Evolutionary conservation across 2,113 vertebrate genomes (phyloP).

Genomic region (Oplegnathus fasciatus): DNA sequence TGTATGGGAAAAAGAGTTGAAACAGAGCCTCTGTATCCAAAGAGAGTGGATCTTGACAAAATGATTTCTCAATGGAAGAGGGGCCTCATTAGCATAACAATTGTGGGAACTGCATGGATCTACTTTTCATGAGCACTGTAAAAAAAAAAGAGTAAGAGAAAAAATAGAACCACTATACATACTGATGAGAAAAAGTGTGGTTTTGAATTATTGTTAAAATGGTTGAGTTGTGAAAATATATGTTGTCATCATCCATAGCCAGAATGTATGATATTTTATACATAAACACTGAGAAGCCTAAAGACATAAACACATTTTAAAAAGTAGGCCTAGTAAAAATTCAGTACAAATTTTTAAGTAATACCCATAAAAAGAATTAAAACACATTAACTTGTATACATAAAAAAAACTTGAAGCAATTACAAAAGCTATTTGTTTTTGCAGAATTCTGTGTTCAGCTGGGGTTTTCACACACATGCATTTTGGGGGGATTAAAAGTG

Average conservation of each 20-base stretch:
- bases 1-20: slow-evolving; percentile 82
- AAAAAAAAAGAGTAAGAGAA: slow-evolving; percentile 21
- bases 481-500: not conserved
- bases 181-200: slow-evolving; percentile 12
- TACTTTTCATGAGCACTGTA: slow-evolving; percentile 81
- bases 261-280: not conserved
- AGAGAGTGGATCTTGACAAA: slow-evolving; percentile 84
- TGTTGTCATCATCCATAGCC: not conserved
- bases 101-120: slow-evolving; percentile 85
- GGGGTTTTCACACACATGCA: not conserved
- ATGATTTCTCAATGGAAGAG: slow-evolving; percentile 87
- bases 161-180: slow-evolving; percentile 47
- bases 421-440: not conserved
- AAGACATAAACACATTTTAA: not conserved
- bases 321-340: not conserved
- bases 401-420: not conserved
- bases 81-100: slow-evolving; percentile 87
- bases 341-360: not conserved
- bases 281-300: not conserved
- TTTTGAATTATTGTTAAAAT: slow-evolving; percentile 33
- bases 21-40: slow-evolving; percentile 76
- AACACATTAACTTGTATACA: not conserved
- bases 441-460: not conserved
- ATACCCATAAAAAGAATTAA: not conserved
- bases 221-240: slow-evolving; percentile 10